phyloP scores from a whole-genome alignment of 2,113 vertebrate genomes.

The Taxidea taxus region DNA sequence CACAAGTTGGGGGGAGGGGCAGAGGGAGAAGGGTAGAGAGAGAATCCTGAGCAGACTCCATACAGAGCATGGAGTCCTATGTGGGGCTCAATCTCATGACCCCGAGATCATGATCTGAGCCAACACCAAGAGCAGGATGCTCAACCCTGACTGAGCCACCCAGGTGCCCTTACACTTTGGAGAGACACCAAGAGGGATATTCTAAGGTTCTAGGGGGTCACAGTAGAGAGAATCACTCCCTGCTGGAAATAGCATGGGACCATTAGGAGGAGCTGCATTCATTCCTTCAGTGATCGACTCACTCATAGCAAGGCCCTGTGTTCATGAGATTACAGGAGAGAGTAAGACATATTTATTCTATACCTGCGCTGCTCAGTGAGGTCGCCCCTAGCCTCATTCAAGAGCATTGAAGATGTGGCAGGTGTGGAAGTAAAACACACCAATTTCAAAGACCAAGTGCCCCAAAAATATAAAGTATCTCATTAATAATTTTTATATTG shows the following conservation, averaged over 20 bases:
- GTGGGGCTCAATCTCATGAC: not conserved
- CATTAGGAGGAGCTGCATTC: not conserved
- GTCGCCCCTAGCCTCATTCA: not conserved
- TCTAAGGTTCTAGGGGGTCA: not conserved
- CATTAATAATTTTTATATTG: not conserved
- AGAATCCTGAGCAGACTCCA: not conserved
- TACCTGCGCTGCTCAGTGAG: no score
- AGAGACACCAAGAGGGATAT: not conserved
- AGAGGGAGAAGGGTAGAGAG: not conserved
- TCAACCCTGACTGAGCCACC: not conserved
- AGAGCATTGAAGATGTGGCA: not conserved
- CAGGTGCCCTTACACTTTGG: not conserved
- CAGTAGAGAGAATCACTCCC: not conserved
- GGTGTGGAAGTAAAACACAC: not conserved
- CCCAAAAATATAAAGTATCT: not conserved
- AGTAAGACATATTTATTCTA: not conserved
- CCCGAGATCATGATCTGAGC: not conserved
- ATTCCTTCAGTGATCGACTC: not conserved
- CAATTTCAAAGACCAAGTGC: not conserved
- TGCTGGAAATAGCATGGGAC: not conserved
- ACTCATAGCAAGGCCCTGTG: not conserved
- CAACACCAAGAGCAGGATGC: not conserved
- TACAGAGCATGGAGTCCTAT: not conserved
- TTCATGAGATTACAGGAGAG: not conserved
- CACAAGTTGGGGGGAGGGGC: not conserved